Conservation (phyloP, 2,113 vertebrate genomes). For the Pygathrix nemaeus region DNA sequence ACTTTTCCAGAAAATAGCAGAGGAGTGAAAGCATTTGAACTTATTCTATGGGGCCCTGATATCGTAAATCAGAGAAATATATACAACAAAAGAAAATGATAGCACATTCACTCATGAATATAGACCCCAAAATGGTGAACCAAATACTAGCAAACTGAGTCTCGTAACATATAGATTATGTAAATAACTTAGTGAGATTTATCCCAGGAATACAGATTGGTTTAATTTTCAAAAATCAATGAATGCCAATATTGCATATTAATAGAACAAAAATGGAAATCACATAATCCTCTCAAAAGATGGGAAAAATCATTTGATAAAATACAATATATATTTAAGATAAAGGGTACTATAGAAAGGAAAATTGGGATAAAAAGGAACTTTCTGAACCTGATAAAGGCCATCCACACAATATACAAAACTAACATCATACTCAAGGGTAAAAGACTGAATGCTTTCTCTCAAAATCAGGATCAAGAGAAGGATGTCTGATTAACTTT, state of each 20-base stretch:
- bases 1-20: not conserved
- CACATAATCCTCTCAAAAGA: not conserved
- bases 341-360: not conserved
- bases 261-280: not conserved
- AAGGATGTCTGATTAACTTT: not conserved
- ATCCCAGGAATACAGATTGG: not conserved
- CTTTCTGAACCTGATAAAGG: not conserved
- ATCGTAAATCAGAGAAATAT: not conserved
- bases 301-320: not conserved
- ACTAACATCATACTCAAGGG: not conserved
- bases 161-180: not conserved
- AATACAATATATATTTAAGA: not conserved
- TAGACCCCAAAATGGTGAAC: not conserved
- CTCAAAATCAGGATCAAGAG: not conserved
- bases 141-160: not conserved
- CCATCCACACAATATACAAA: not conserved
- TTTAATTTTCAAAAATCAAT: not conserved
- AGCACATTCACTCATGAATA: not conserved
- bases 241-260: not conserved
- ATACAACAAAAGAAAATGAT: not conserved
- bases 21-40: not conserved
- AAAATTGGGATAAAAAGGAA: not conserved
- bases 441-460: not conserved
- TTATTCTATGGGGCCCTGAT: not conserved
- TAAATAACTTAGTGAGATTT: not conserved